These are phyloP conservation scores for Vulpes vulpes DNA, from an alignment of 2,113 vertebrate genomes.

Conservation along the genomic window DNA sequence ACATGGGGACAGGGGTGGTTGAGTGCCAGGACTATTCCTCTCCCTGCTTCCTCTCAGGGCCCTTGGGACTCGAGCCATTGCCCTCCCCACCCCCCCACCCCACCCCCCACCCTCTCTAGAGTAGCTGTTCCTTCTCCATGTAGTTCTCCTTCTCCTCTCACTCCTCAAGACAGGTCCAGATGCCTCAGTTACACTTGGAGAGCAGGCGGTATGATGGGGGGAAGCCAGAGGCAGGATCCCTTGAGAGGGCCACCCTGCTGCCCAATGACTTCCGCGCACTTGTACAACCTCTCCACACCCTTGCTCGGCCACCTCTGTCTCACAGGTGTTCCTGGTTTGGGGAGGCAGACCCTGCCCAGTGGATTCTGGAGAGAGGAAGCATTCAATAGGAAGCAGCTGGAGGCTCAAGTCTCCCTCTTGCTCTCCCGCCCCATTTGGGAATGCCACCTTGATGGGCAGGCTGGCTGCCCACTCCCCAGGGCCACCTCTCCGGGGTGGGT, in stretches of 20 bases:
- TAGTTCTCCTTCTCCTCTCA: background rate
- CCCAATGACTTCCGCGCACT: background rate
- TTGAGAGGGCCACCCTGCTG: fast-evolving
- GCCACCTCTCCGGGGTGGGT: background rate
- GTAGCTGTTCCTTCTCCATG: background rate
- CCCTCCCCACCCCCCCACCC: background rate
- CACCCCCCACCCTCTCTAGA: background rate
- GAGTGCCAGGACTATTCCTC: background rate
- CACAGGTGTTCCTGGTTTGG: constrained; percentile 43
- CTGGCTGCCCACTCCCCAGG: fast-evolving
- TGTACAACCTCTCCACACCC: background rate
- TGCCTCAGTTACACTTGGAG: background rate
- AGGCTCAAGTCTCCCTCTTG: background rate
- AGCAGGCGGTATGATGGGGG: fast-evolving
- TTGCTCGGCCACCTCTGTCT: fast-evolving
- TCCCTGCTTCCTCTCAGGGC: background rate
- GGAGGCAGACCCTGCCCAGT: background rate
- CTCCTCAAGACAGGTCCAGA: background rate
- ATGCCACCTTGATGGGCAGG: background rate
- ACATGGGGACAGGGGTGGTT: background rate
- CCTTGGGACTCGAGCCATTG: background rate
- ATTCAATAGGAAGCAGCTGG: constrained; percentile 59
- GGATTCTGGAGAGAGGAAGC: constrained; percentile 23
- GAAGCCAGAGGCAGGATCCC: background rate
- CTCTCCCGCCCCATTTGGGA: background rate